Conservation (phyloP, 2,888 invertebrate genomes). For the Watsonalla cultraria region DNA sequence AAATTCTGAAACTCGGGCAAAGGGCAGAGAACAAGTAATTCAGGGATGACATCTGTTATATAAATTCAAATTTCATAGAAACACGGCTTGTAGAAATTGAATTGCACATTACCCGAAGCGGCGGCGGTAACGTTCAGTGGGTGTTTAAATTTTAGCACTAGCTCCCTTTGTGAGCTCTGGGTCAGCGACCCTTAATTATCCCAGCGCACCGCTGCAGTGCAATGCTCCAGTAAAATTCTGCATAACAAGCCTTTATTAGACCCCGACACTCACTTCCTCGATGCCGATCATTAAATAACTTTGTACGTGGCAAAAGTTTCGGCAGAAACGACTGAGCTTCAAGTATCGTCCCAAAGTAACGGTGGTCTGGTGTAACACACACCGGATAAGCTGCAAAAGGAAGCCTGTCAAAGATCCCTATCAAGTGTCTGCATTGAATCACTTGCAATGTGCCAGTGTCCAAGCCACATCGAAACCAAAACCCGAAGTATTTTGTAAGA, state of each 20-base stretch:
- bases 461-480: constrained; percentile 42
- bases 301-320: constrained; percentile 24
- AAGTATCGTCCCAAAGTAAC: too few species aligned
- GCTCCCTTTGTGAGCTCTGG: constrained; percentile 55
- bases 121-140: constrained; percentile 32
- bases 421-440: constrained; percentile 49
- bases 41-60: not conserved
- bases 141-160: constrained; percentile 54
- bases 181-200: constrained; percentile 73
- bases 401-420: constrained; percentile 44
- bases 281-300: constrained; percentile 35
- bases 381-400: constrained; percentile 53
- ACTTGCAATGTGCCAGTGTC: constrained; percentile 31
- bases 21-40: not conserved
- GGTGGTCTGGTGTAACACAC: constrained; percentile 32
- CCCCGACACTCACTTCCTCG: constrained; percentile 45
- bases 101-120: constrained; percentile 35
- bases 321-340: not conserved
- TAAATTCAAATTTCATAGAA: constrained; percentile 3
- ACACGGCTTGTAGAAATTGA: constrained; percentile 23
- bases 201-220: constrained; percentile 62
- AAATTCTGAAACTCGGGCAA: constrained; percentile 8
- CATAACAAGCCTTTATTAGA: constrained; percentile 73
- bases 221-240: constrained; percentile 76
- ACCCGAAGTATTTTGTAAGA: constrained; percentile 50